Evolutionary conservation across 2,797 vertebrate genomes (phyloP), one percentile per base, ranked within the genome.

Genomic region (Sebastes oblongus): DNA sequence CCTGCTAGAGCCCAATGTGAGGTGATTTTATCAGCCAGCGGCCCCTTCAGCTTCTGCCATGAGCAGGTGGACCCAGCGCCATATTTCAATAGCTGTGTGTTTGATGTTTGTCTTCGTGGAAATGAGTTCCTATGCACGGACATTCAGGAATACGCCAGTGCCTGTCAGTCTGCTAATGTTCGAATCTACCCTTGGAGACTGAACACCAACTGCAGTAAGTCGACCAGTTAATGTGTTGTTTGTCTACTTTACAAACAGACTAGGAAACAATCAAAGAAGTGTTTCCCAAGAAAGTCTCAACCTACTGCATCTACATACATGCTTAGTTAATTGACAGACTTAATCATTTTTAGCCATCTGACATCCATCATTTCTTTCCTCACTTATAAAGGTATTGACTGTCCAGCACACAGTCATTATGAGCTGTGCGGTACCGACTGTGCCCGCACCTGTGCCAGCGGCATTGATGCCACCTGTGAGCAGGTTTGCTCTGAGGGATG

Each of bases 151-250:
- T 98, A 98, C 0, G 86, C 93, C 2, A 87, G 88, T 8, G 93
- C 89, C 0, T 98, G 97, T 78, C 97, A 97, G 77, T 93, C 94
- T 11, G 90, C 82, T 0, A 94, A 93, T 39, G 81, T 82, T 36
- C 86, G 22, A 0, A 32, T 97, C 54, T 36, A 80, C 65, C 88
- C 72, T 0, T 97, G 97, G 97, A 95, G 97, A 81, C 90, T 84
- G 0, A 82, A 91, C 5, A 72, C 87, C 2, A 85, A 93, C 77
- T 98, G 97, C 86, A 70, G 97, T 97, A 88, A 97, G 91, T 86
- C 25, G 72, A 56, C 1, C 4, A 16, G 1, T 39, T 4, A 54
- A 14, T 36, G 2, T 59, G 14, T 22, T 9, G 5, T 66, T 25
- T n/a, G 13, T 10, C 29, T 29, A n/a, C 2, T 9, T n/a, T 11